Evolutionary conservation across 2,888 invertebrate genomes (phyloP).

Genomic region (Drosophila ustulata): DNA sequence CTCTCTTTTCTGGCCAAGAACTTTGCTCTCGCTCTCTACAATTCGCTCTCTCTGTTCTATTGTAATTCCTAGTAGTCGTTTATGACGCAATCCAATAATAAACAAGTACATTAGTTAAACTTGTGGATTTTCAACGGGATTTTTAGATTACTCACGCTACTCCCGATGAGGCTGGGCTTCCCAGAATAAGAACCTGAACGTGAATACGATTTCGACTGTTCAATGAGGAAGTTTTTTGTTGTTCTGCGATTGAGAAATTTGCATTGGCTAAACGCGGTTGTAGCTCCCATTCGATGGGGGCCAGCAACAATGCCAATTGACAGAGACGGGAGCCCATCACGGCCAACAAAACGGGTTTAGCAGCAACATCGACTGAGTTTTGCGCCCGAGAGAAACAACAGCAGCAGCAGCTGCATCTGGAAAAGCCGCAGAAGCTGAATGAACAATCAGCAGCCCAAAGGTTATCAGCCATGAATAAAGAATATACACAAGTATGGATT

Average conservation of each 20-base stretch:
- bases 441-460: constrained; percentile 42
- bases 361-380: constrained; percentile 43
- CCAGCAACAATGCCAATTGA: constrained; percentile 6
- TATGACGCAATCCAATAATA: constrained; percentile 24
- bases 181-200: constrained; percentile 24
- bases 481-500: constrained; percentile 1
- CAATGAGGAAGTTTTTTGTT: constrained; percentile 45
- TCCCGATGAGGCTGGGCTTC: constrained; percentile 34
- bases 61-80: constrained; percentile 5
- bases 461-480: constrained; percentile 38
- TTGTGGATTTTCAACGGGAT: constrained; percentile 47
- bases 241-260: constrained; percentile 39
- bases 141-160: constrained; percentile 56
- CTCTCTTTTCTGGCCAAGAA: constrained; percentile 7
- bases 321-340: constrained; percentile 9
- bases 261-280: constrained; percentile 22
- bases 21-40: constrained; percentile 1
- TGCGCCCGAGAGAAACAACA: constrained; percentile 13
- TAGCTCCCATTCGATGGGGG: constrained; percentile 16
- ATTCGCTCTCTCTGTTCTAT: not conserved
- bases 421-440: constrained; percentile 40
- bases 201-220: constrained; percentile 8
- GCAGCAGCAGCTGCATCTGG: constrained; percentile 23
- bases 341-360: constrained; percentile 61
- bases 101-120: constrained; percentile 6